Percentiles rank a stretch among this genome's conserved stretches.
These are phyloP conservation scores for Antitype chi DNA, from an alignment of 2,888 invertebrate genomes.

Conservation along the genomic window DNA sequence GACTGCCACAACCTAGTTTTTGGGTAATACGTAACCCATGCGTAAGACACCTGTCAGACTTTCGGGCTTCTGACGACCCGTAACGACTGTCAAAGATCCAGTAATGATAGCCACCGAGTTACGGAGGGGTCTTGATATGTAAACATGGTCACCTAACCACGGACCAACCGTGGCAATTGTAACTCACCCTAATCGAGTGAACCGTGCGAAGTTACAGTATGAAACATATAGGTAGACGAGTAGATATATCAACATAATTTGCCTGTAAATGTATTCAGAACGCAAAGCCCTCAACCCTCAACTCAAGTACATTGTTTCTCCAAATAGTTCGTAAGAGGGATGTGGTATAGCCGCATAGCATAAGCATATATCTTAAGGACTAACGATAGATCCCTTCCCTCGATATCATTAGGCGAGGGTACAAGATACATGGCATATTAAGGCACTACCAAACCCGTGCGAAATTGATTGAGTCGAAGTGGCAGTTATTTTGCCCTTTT, in stretches of 20 bases:
- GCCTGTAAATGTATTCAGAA: constrained; percentile 33
- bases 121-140: too few relatives aligned
- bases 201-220: neutral
- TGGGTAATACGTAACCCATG: too few relatives aligned
- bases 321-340: constrained; percentile 29
- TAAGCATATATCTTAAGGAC: constrained; percentile 35
- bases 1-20: too few relatives aligned
- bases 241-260: constrained; percentile 9
- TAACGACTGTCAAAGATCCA: too few relatives aligned
- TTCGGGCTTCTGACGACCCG: too few relatives aligned
- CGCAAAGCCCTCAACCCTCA: constrained; percentile 11
- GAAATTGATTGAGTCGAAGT: constrained; percentile 46
- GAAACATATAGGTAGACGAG: constrained; percentile 1
- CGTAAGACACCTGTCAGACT: too few relatives aligned
- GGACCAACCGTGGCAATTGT: too few relatives aligned
- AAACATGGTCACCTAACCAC: too few relatives aligned
- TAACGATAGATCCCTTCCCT: constrained; percentile 45
- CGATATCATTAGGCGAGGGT: constrained; percentile 47
- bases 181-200: too few relatives aligned
- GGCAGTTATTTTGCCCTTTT: constrained; percentile 42
- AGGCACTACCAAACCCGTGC: constrained; percentile 35
- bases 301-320: constrained; percentile 30
- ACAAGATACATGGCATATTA: constrained; percentile 46
- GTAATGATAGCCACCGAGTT: too few relatives aligned
- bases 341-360: constrained; percentile 20